A percentile compares a stretch with the other conserved stretches of the same genome.
phyloP scores from a whole-genome alignment of 2,888 invertebrate genomes.

The Pomacea canaliculata region DNA sequence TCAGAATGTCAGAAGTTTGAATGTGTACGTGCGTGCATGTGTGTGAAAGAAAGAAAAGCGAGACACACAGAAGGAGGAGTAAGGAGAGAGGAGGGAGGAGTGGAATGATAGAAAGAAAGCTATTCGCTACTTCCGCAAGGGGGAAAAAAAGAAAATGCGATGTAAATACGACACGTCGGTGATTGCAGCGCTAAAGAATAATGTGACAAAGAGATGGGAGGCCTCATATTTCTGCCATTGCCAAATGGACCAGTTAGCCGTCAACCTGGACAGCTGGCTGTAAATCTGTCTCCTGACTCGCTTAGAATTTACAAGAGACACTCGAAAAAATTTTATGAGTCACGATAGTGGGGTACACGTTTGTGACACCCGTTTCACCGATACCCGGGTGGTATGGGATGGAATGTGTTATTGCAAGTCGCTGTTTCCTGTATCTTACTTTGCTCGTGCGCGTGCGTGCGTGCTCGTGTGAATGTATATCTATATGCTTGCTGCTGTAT shows the following conservation, averaged over 20 bases:
- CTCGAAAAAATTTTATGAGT: slow-evolving; percentile 3
- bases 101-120: background rate
- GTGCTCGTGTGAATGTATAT: background rate
- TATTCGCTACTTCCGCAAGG: background rate
- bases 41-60: background rate
- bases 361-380: background rate
- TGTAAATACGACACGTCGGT: background rate
- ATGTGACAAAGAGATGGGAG: background rate
- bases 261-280: background rate
- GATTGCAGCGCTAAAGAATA: background rate
- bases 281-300: slow-evolving; percentile 1
- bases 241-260: background rate
- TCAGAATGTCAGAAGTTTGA: too few relatives aligned
- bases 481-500: background rate
- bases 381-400: background rate
- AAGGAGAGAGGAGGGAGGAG: background rate
- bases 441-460: slow-evolving; percentile 10
- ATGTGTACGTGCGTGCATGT: background rate
- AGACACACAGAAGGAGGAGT: background rate
- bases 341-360: background rate
- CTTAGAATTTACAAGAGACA: slow-evolving; percentile 1
- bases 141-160: background rate
- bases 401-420: background rate
- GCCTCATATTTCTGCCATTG: background rate
- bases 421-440: slow-evolving; percentile 2